These are phyloP conservation scores for Catalaphyllia jardinei DNA, from an alignment of 64 coral and sea anemone species.

Conservation along the genomic window DNA sequence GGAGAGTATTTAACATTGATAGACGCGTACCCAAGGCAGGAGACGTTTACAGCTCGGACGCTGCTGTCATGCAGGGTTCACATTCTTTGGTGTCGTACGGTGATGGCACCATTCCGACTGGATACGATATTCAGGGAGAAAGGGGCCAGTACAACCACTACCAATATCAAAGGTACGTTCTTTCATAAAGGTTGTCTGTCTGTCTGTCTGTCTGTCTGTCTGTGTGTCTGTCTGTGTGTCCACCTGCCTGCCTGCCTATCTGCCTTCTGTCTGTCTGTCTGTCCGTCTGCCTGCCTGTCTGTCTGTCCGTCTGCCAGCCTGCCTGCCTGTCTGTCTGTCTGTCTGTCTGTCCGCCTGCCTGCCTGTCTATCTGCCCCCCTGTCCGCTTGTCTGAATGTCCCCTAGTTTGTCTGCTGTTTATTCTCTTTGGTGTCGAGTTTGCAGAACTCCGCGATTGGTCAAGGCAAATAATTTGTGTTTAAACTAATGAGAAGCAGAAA, in stretches of 20 bases:
- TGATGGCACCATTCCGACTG: slow-evolving; percentile 65
- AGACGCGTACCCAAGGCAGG: slow-evolving; percentile 66
- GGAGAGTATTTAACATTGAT: slow-evolving; percentile 68
- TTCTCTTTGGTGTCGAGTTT: no score
- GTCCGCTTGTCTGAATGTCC: no score
- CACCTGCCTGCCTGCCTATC: neutral
- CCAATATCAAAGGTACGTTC: slow-evolving; percentile 74
- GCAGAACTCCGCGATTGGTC: no score
- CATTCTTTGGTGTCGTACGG: slow-evolving; percentile 39
- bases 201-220: neutral
- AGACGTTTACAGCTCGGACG: slow-evolving; percentile 72
- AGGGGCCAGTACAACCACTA: slow-evolving; percentile 69
- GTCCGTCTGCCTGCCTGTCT: no score
- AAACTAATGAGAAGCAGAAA: no score
- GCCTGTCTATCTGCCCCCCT: no score
- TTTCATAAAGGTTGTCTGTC: neutral
- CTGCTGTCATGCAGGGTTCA: slow-evolving; percentile 50
- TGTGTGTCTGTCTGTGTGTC: neutral
- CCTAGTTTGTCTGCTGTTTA: no score
- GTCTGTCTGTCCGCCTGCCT: no score
- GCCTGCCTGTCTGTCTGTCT: no score
- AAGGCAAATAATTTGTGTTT: no score
- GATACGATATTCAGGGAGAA: slow-evolving; percentile 48
- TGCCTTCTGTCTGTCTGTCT: no score
- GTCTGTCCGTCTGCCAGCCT: no score